Percentiles rank a stretch among this genome's conserved stretches.
phyloP scores from a whole-genome alignment of 2,113 vertebrate species.

The Ardeotis arabs region DNA sequence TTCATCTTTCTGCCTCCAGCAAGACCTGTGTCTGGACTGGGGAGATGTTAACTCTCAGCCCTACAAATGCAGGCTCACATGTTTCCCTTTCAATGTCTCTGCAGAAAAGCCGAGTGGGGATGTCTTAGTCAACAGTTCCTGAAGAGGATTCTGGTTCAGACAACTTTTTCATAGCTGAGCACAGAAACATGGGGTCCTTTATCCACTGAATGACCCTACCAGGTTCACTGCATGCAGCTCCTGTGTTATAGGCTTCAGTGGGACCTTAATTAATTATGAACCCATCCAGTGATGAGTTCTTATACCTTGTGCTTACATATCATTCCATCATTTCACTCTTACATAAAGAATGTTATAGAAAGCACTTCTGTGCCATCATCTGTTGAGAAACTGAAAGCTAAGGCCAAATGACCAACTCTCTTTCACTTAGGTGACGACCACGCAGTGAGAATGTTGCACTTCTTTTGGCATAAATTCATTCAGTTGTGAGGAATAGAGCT shows the following conservation, averaged over 20 bases:
- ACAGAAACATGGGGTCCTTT: neutral
- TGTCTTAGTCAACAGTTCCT: neutral
- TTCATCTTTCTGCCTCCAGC: neutral
- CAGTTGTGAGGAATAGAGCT: neutral
- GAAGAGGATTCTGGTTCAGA: neutral
- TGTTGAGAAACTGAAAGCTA: neutral
- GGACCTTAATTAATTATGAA: neutral
- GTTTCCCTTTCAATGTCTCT: neutral
- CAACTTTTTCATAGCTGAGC: neutral
- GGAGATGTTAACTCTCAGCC: neutral
- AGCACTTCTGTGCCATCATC: neutral
- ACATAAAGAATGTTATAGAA: neutral
- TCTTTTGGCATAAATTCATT: neutral
- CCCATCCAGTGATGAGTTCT: too few relatives aligned
- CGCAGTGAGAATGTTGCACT: neutral
- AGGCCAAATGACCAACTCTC: neutral
- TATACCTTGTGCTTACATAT: too few relatives aligned
- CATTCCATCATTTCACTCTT: too few relatives aligned
- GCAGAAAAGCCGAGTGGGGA: neutral
- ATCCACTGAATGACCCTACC: neutral
- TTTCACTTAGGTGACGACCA: neutral
- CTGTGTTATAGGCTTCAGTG: neutral
- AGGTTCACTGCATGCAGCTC: accelerated
- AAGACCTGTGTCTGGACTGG: accelerated
- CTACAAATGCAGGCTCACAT: neutral